A percentile compares a stretch with the other conserved stretches of the same genome.
These are phyloP conservation scores for Drosophila maculinotata DNA, from an alignment of 2,888 invertebrate genomes.

Conservation along the genomic window DNA sequence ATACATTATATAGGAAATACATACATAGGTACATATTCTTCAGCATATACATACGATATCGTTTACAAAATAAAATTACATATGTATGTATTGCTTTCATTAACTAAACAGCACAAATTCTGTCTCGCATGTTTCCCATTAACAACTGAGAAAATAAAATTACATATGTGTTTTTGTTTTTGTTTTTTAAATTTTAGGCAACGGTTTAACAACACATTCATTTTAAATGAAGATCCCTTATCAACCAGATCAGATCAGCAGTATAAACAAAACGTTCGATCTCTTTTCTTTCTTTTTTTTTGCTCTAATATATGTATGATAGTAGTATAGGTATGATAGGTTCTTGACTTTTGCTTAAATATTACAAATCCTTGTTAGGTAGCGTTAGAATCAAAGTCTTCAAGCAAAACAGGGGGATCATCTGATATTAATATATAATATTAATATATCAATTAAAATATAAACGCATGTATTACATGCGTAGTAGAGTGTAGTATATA, in stretches of 20 bases:
- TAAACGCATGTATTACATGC: slow-evolving; percentile 64
- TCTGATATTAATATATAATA: slow-evolving; percentile 77
- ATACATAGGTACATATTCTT: slow-evolving; percentile 42
- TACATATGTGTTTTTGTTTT: slow-evolving; percentile 24
- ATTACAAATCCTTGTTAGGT: slow-evolving; percentile 30
- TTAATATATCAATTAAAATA: slow-evolving; percentile 67
- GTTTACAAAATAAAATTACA: slow-evolving; percentile 31
- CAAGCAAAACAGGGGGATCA: slow-evolving; percentile 40
- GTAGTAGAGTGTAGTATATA: slow-evolving; percentile 31
- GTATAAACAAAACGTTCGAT: slow-evolving; percentile 17
- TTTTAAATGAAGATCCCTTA: slow-evolving; percentile 36
- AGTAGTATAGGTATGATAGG: slow-evolving; percentile 53
- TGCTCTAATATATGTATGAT: slow-evolving; percentile 17
- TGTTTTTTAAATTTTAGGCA: slow-evolving; percentile 13
- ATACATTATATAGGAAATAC: slow-evolving; percentile 39
- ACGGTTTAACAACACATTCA: slow-evolving; percentile 36
- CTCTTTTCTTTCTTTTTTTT: neutral
- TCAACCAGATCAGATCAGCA: slow-evolving; percentile 27
- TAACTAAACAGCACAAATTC: slow-evolving; percentile 40
- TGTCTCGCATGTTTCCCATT: slow-evolving; percentile 31
- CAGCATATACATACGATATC: slow-evolving; percentile 33
- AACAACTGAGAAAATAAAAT: slow-evolving; percentile 46
- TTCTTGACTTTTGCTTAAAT: slow-evolving; percentile 57
- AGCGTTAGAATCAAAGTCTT: slow-evolving; percentile 42
- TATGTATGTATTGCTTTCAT: slow-evolving; percentile 49